Conservation (phyloP, 2,113 vertebrate genomes). For the Spea bombifrons region DNA sequence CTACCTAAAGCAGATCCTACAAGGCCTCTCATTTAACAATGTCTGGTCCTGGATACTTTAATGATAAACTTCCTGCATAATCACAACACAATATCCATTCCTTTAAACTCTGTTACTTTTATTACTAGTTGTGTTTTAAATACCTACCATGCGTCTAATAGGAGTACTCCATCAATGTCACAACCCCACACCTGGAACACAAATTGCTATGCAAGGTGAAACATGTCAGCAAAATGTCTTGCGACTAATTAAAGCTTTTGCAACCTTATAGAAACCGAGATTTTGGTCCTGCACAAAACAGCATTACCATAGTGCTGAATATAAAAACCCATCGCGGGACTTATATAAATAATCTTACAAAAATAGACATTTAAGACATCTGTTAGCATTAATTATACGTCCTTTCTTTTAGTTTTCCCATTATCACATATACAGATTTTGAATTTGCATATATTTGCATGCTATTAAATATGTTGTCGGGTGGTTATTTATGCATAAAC, state of each 20-base stretch:
- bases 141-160: not conserved
- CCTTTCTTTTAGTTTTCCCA: not conserved
- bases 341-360: not conserved
- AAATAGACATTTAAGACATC: not conserved
- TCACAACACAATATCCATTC: not conserved
- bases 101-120: not conserved
- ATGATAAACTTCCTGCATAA: not conserved
- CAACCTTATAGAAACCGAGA: conserved; percentile 20
- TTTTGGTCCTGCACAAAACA: conserved; percentile 19
- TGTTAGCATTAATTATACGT: not conserved
- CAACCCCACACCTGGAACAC: conserved; percentile 20
- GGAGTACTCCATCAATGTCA: conserved; percentile 26
- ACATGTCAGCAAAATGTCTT: conserved; percentile 33
- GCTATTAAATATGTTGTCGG: not conserved
- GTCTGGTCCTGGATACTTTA: too few species aligned
- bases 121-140: not conserved
- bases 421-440: not conserved
- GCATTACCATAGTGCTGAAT: conserved; percentile 34
- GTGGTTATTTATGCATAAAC: not conserved
- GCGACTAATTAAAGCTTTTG: conserved; percentile 38
- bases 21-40: too few species aligned
- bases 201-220: conserved; percentile 19
- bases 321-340: conserved; percentile 4
- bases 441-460: conserved; percentile 2
- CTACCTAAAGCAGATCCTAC: too few species aligned